Conservation (phyloP, 2,888 invertebrate species). For the Barypeithes pellucidus region DNA sequence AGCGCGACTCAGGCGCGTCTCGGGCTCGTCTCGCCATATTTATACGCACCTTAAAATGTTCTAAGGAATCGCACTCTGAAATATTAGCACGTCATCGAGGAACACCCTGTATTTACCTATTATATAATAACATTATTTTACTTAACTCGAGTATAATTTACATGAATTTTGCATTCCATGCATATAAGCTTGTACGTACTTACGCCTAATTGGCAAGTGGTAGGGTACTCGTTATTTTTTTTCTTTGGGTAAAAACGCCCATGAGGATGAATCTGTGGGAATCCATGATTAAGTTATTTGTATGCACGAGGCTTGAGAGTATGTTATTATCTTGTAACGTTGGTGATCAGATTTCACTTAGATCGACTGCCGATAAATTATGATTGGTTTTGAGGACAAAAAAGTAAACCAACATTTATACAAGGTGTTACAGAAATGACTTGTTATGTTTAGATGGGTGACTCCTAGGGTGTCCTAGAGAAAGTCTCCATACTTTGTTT, state of each 20-base stretch:
- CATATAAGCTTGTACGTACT: not conserved
- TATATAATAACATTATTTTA: not conserved
- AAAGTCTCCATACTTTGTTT: too few species aligned
- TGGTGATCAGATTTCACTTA: not conserved
- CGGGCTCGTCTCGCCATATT: too few species aligned
- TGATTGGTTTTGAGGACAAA: not conserved
- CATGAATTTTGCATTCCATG: conserved; percentile 3
- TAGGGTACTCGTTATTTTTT: conserved; percentile 8
- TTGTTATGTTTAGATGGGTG: too few species aligned
- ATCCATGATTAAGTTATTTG: conserved; percentile 11
- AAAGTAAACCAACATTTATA: too few species aligned
- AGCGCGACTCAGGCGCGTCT: too few species aligned
- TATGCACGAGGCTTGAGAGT: not conserved
- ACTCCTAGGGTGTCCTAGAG: too few species aligned
- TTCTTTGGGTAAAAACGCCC: not conserved
- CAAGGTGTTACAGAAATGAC: too few species aligned
- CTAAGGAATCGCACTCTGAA: too few species aligned
- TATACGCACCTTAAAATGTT: too few species aligned
- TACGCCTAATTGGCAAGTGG: conserved; percentile 9
- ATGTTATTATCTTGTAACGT: conserved; percentile 3
- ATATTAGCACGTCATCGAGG: too few species aligned
- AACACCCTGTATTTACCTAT: conserved; percentile 5
- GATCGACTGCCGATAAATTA: not conserved
- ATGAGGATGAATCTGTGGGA: not conserved
- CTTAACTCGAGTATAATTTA: not conserved